These are phyloP conservation scores for Lepilemur ruficaudatus DNA, from an alignment of 2,797 vertebrate genomes.

Conservation along the genomic window DNA sequence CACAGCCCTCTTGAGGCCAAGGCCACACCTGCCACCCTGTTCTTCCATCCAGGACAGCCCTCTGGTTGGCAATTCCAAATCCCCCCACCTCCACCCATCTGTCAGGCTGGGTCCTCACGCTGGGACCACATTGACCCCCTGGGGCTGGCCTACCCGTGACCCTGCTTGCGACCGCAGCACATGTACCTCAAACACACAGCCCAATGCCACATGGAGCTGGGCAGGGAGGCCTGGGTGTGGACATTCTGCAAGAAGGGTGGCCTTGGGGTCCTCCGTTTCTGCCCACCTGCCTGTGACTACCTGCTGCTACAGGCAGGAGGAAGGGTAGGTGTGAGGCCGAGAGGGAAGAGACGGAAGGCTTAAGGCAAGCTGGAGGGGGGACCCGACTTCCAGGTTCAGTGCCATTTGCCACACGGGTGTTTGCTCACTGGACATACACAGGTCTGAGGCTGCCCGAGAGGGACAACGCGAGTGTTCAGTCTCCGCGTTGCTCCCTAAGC, in stretches of 20 bases:
- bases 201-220: rapidly evolving
- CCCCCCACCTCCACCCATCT: not conserved
- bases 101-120: too few relatives aligned
- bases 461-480: not conserved
- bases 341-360: not conserved
- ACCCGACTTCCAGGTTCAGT: rapidly evolving
- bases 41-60: not conserved
- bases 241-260: not conserved
- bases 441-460: not conserved
- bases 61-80: too few relatives aligned
- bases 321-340: not conserved
- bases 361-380: not conserved
- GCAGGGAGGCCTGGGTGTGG: not conserved
- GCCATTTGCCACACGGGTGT: not conserved
- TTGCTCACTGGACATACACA: not conserved
- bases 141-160: not conserved
- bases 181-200: not conserved
- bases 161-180: not conserved
- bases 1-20: not conserved
- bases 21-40: not conserved
- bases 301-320: not conserved
- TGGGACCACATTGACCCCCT: not conserved
- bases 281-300: rapidly evolving
- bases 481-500: too few relatives aligned
- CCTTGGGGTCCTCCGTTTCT: not conserved